Conservation (phyloP, 2,888 invertebrate genomes). For the Stictocephala bisonia region DNA sequence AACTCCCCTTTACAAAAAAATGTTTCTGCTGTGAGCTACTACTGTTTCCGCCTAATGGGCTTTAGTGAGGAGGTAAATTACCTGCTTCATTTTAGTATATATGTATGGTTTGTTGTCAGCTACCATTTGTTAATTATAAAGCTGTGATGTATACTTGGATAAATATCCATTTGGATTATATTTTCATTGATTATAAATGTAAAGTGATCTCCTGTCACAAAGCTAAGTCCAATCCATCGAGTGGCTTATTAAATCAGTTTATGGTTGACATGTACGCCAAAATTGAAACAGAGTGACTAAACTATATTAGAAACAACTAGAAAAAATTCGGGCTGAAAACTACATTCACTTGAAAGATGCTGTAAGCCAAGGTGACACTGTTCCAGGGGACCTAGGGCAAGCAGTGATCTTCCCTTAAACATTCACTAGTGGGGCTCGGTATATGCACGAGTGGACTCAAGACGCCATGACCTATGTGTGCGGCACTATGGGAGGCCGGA, state of each 20-base stretch:
- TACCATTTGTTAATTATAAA: no score
- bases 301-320: conserved; percentile 41
- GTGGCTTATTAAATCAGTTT: conserved; percentile 41
- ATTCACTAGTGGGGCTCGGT: conserved; percentile 61
- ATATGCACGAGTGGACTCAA: conserved; percentile 62
- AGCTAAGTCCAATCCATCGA: no score
- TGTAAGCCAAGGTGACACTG: conserved; percentile 47
- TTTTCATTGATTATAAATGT: no score
- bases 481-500: conserved; percentile 62
- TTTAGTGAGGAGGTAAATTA: conserved; percentile 22
- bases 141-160: no score
- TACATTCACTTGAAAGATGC: conserved; percentile 56
- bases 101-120: no score
- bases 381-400: conserved; percentile 47
- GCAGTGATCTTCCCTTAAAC: conserved; percentile 55
- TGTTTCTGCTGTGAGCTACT: conserved; percentile 54
- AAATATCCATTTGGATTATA: no score
- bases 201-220: no score
- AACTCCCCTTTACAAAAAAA: conserved; percentile 46
- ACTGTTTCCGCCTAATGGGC: conserved; percentile 54
- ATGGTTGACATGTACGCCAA: conserved; percentile 49
- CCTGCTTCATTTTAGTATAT: conserved; percentile 25
- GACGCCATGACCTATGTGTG: conserved; percentile 63
- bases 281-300: conserved; percentile 45
- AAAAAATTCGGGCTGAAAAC: conserved; percentile 42